These are phyloP conservation scores for Pseudocheirus occidentalis DNA, from an alignment of 2,797 vertebrate species.

Conservation along the genomic window DNA sequence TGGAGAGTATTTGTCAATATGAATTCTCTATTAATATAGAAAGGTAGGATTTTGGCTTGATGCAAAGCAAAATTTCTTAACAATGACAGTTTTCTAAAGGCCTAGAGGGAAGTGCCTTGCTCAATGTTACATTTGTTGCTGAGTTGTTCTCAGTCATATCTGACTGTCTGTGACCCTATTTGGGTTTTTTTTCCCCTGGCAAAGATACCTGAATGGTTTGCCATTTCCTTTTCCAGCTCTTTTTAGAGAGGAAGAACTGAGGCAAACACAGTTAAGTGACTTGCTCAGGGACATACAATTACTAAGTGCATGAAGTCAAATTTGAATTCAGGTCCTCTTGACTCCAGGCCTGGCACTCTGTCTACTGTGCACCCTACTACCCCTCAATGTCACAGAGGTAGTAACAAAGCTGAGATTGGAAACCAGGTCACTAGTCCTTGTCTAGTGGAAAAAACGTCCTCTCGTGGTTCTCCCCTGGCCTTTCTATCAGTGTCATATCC, in stretches of 20 bases:
- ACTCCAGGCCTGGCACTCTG: not conserved
- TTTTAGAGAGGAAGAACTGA: not conserved
- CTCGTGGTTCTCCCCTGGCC: not conserved
- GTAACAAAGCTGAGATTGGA: not conserved
- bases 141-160: not conserved
- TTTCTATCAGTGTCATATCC: not conserved
- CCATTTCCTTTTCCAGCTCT: not conserved
- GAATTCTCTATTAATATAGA: not conserved
- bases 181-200: not conserved
- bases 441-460: not conserved
- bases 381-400: not conserved
- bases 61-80: not conserved
- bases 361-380: not conserved
- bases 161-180: too few relatives aligned
- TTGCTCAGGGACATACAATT: not conserved
- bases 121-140: not conserved
- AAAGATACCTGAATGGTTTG: not conserved
- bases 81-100: not conserved
- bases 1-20: not conserved
- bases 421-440: not conserved
- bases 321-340: not conserved
- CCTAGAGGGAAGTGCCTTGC: not conserved
- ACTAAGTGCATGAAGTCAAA: not conserved
- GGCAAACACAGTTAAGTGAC: not conserved
- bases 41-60: not conserved